Conservation (phyloP, 2,888 invertebrate species). For the Erebia epiphron region DNA sequence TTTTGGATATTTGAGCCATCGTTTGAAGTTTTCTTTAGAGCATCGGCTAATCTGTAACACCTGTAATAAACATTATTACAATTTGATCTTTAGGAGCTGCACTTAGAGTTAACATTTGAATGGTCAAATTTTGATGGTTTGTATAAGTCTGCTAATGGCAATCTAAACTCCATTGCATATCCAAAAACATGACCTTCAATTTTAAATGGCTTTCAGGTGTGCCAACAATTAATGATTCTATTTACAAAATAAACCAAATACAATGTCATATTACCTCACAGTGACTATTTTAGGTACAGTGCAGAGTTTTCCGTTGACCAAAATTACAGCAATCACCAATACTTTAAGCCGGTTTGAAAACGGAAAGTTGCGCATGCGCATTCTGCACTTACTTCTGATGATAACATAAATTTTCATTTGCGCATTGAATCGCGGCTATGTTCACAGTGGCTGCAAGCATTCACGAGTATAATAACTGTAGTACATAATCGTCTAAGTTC, state of each 20-base stretch:
- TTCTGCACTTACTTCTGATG: too few relatives aligned
- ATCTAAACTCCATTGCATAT: conserved; percentile 27
- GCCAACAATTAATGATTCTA: conserved; percentile 15
- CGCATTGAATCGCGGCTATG: too few relatives aligned
- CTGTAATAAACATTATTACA: conserved; percentile 20
- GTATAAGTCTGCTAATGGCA: conserved; percentile 37
- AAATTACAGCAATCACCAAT: too few relatives aligned
- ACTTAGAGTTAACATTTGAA: conserved; percentile 24
- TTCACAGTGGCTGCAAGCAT: too few relatives aligned
- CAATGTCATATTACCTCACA: not conserved
- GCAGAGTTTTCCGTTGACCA: not conserved
- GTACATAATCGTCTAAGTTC: too few relatives aligned
- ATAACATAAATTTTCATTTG: too few relatives aligned
- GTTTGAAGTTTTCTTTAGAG: conserved; percentile 34
- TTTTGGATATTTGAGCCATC: conserved; percentile 30
- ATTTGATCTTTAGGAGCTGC: conserved; percentile 15
- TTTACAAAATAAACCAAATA: conserved; percentile 4
- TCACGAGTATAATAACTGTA: too few relatives aligned
- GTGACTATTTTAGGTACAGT: not conserved
- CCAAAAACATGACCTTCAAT: conserved; percentile 32
- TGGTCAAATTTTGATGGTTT: conserved; percentile 22
- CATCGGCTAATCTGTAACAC: conserved; percentile 38
- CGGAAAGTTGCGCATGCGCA: too few relatives aligned
- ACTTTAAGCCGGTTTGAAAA: too few relatives aligned
- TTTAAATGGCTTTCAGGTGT: conserved; percentile 24